A percentile compares a stretch with the other conserved stretches of the same genome.
Conservation (phyloP, 2,797 vertebrate genomes). For the Malurus leucopterus region DNA sequence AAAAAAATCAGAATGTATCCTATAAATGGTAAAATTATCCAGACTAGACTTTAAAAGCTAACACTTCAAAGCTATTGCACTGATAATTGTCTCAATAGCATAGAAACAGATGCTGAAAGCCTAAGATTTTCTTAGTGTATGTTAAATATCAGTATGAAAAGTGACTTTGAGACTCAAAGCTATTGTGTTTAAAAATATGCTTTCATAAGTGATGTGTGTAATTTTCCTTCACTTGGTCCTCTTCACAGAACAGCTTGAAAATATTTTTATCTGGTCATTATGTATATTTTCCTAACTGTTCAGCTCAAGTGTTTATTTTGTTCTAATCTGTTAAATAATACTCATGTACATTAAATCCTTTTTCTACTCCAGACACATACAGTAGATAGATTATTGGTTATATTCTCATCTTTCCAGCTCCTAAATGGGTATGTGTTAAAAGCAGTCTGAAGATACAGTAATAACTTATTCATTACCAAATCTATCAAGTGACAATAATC, state of each 20-base stretch:
- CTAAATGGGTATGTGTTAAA: neutral
- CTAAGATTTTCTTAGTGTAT: neutral
- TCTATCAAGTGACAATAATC: neutral
- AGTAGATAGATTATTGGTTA: neutral
- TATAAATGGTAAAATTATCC: conserved; percentile 9
- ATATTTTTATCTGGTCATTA: neutral
- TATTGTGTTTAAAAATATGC: neutral
- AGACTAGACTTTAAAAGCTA: neutral
- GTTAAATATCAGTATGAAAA: neutral
- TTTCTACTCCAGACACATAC: neutral
- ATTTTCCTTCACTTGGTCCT: neutral
- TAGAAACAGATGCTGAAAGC: neutral
- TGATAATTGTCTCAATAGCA: neutral
- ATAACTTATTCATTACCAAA: neutral
- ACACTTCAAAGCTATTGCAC: neutral
- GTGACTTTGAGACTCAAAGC: neutral
- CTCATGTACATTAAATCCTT: neutral
- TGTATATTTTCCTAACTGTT: neutral
- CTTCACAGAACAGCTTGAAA: neutral
- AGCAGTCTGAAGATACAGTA: neutral
- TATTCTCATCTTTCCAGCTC: neutral
- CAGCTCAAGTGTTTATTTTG: neutral
- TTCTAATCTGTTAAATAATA: neutral
- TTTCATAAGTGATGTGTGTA: neutral
- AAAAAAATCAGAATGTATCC: neutral